These are phyloP conservation scores for Isichthys henryi DNA, from an alignment of 2,113 vertebrate genomes.

Conservation along the genomic window DNA sequence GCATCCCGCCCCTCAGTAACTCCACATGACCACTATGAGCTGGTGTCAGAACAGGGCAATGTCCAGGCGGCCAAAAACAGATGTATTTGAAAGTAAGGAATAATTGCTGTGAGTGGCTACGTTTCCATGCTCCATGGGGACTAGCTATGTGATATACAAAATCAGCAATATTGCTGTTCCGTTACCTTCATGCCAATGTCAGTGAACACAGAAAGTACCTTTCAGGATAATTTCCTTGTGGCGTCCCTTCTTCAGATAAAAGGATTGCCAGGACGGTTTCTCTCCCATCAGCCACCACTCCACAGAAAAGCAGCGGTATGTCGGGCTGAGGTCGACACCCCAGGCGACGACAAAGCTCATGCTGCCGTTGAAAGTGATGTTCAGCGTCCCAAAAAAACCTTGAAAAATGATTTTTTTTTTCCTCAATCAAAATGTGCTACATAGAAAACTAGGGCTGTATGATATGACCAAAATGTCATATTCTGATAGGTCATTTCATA, in stretches of 20 bases:
- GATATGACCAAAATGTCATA: background rate
- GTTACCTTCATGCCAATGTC: background rate
- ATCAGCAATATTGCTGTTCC: background rate
- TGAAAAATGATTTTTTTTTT: background rate
- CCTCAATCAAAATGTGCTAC: background rate
- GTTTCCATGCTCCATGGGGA: background rate
- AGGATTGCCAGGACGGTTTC: constrained; percentile 16
- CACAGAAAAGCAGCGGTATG: constrained; percentile 48
- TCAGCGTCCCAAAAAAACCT: constrained; percentile 27
- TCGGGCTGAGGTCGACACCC: constrained; percentile 25
- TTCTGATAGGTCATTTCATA: background rate
- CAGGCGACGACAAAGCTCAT: constrained; percentile 43
- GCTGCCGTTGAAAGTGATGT: constrained; percentile 35
- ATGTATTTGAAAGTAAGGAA: background rate
- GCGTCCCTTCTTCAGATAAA: constrained; percentile 22
- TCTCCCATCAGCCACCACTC: constrained; percentile 47
- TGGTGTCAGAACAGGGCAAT: background rate
- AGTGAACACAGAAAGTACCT: constrained; percentile 8
- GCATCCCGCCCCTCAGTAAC: background rate
- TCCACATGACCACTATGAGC: background rate
- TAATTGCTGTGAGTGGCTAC: background rate
- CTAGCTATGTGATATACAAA: background rate
- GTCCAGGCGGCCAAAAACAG: background rate
- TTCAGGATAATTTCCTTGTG: background rate
- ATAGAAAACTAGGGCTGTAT: background rate